phyloP scores from a whole-genome alignment of 2,113 vertebrate genomes.

The Pterocles orientalis region DNA sequence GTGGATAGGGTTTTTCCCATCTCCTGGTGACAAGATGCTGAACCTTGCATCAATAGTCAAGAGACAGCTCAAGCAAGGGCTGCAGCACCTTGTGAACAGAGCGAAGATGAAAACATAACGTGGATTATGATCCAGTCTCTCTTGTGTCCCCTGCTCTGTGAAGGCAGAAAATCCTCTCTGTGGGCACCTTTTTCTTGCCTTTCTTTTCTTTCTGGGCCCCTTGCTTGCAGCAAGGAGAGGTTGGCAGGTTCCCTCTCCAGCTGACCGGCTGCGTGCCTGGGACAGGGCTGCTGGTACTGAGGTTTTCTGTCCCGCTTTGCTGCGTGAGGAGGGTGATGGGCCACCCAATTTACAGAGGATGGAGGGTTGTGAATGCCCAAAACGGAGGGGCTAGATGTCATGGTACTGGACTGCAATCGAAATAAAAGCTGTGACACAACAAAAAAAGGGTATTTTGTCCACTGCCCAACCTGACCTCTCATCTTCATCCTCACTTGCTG shows the following conservation, averaged over 20 bases:
- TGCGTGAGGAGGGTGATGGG: neutral
- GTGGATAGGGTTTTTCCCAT: neutral
- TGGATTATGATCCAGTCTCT: neutral
- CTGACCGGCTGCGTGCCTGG: neutral
- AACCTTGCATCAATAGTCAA: neutral
- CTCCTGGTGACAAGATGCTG: neutral
- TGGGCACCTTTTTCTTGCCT: neutral
- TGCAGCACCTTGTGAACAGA: neutral
- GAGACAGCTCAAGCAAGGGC: neutral
- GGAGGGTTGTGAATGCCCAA: neutral
- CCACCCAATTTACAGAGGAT: accelerated
- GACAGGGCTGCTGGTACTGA: neutral
- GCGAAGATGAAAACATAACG: neutral
- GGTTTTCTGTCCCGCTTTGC: neutral
- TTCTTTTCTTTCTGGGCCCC: neutral
- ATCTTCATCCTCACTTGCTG: neutral
- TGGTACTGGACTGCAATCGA: neutral
- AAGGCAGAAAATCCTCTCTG: neutral
- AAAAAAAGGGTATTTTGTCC: neutral
- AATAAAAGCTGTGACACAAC: neutral
- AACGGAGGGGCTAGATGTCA: neutral
- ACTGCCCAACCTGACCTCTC: neutral
- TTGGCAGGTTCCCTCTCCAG: neutral
- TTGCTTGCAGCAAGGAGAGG: neutral
- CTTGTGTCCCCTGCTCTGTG: neutral